A percentile compares a stretch with the other conserved stretches of the same genome.
Evolutionary conservation across 2,888 invertebrate genomes (phyloP).

Genomic region (Smittia aterrima): DNA sequence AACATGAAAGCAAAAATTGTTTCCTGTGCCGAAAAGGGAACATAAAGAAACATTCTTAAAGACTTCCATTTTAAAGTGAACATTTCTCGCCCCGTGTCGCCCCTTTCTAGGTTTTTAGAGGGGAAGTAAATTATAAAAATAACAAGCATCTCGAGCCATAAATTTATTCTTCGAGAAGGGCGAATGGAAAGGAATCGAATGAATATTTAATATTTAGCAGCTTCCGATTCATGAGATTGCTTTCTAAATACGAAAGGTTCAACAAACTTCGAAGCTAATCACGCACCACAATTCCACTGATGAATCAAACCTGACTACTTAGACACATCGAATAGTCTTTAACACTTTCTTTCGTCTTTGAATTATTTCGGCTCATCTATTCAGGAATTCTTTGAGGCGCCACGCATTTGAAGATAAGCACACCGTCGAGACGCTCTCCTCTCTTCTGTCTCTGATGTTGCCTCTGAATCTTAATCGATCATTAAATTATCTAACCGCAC

Average conservation of each 20-base stretch:
- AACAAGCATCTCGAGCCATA: too few relatives aligned
- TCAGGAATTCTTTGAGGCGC: slow-evolving; percentile 13
- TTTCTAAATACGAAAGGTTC: too few relatives aligned
- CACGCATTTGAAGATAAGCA: neutral
- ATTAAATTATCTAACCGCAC: slow-evolving; percentile 11
- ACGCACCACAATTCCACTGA: too few relatives aligned
- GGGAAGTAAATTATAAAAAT: too few relatives aligned
- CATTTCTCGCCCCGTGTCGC: neutral
- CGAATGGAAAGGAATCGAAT: too few relatives aligned
- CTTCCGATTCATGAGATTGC: too few relatives aligned
- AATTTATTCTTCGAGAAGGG: too few relatives aligned
- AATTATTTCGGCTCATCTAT: neutral
- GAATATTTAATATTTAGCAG: too few relatives aligned
- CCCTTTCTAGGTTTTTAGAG: neutral
- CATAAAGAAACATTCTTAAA: neutral
- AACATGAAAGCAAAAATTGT: neutral
- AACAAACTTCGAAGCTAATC: too few relatives aligned
- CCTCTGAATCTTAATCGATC: slow-evolving; percentile 15
- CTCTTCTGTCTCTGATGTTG: neutral
- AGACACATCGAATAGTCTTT: too few relatives aligned
- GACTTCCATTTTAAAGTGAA: slow-evolving; percentile 10
- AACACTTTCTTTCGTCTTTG: too few relatives aligned
- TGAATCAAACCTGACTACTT: too few relatives aligned
- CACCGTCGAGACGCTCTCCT: neutral
- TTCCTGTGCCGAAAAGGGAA: neutral